These are phyloP conservation scores for Megalops atlanticus DNA, from an alignment of 2,113 vertebrate species.

Conservation along the genomic window DNA sequence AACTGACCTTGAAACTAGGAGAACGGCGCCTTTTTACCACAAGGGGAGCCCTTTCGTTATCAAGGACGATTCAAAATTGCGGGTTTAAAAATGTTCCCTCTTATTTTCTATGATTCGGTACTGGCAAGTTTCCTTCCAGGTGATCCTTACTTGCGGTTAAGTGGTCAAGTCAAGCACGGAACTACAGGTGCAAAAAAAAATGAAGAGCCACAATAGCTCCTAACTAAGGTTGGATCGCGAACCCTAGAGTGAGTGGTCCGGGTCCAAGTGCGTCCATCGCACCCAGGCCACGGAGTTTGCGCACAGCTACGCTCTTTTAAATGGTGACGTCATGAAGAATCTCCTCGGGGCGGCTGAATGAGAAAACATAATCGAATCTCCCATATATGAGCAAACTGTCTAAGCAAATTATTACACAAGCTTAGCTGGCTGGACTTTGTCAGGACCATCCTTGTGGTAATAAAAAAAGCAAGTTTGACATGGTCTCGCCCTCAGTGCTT, in stretches of 20 bases:
- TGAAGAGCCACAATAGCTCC: too few relatives aligned
- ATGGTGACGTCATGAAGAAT: constrained; percentile 35
- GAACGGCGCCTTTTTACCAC: background rate
- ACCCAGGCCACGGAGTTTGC: background rate
- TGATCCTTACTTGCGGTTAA: too few relatives aligned
- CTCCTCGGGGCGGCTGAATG: constrained; percentile 33
- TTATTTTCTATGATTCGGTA: background rate
- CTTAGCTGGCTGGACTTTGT: background rate
- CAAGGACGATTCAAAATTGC: background rate
- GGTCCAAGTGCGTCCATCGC: background rate
- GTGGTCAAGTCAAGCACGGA: too few relatives aligned
- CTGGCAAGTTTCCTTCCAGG: background rate
- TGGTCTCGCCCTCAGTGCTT: background rate
- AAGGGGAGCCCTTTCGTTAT: background rate
- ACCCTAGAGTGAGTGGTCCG: background rate
- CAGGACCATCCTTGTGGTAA: background rate
- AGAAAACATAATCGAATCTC: constrained; percentile 17
- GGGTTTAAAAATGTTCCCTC: too few relatives aligned
- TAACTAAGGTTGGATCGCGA: background rate
- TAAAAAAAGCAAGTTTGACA: constrained; percentile 9
- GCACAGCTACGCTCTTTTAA: constrained; percentile 3
- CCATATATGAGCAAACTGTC: constrained; percentile 9
- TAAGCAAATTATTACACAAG: background rate
- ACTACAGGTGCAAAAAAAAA: too few relatives aligned
- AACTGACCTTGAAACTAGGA: background rate